Evolutionary conservation across 2,797 vertebrate genomes (phyloP), one percentile per base, ranked within the genome.

Genomic region (Cetoscarus ocellatus): DNA sequence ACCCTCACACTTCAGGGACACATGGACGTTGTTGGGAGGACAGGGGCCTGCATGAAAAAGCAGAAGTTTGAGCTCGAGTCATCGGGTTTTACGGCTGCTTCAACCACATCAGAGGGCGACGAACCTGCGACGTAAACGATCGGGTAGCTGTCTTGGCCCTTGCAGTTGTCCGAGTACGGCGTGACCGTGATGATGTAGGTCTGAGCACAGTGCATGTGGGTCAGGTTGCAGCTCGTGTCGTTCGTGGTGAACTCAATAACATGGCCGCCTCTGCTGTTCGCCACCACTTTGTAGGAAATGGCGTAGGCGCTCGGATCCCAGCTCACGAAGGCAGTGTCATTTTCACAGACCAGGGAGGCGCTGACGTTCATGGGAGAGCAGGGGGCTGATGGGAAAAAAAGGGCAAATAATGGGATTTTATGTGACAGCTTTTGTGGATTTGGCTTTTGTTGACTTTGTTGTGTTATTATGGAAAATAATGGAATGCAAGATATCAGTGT

Each of bases 351-450:
- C 70, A 96, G 78, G 18, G 80, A 80, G 15, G 87, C 75, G 1
- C 67, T 90, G 59, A 95, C 60, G 14, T 94, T 92, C 52, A 68
- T 43, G 7, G 94, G 94, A 47, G 89, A 70, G 73, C 95, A 96
- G 1, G 94, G 94, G 5, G 90, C 95, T 96, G 81, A 74, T 71
- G 73, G 82, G 47, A 42, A 65, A 40, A 65, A 8, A 48, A 48
- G 48, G 12, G 19, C 17, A 43, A 45, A 63, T 34, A 42, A 11
- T 3, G 6, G 8, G 36, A 5, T 38, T 38, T 38, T 38, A 39
- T 39, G 38, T 10, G 9, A 39, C 7, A 39, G 38, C 7, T 7
- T 27, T 27, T 27, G 27, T 27, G 27, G 27, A 2, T 27, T 27
- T n/a, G n/a, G n/a, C n/a, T n/a, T n/a, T n/a, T n/a, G n/a, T n/a